Base-by-base conservation (phyloP, 2,797 vertebrate species). In the Crypturellus tataupa region DNA sequence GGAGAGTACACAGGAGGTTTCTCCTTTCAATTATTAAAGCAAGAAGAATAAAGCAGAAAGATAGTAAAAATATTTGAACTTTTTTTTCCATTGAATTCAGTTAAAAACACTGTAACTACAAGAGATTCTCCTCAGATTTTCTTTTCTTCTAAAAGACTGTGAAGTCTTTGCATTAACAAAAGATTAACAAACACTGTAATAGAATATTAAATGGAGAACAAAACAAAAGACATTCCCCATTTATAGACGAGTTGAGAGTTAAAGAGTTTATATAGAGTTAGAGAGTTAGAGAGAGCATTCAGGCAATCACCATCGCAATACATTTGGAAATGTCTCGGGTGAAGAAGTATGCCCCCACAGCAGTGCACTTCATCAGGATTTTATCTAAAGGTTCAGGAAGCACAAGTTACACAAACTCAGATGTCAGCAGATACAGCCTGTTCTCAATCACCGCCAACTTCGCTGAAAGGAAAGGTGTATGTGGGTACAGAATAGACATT, bases 61-160 rank as follows among this genome's bases (percentile, higher is more conserved):
- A 84, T 79, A 67, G 55, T n/a, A 46, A 76, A 55, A 78, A 5
- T 6, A 33, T 7, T 69, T 83, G 71, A 80, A 11, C 12, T 51
- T 85, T 5, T 13, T 88, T 91, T 79, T 91, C 78, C 55, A 56
- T 5, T 16, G 60, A 86, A 65, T 60, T 49, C 75, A 85, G 5
- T 49, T 13, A 44, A 87, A 88, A 72, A 1, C 17, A 60, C 21
- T 59, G 1, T 39, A 68, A 46, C 24, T 39, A n/a, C 14, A 42
- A 78, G 25, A 0, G 0, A 75, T 14, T 65, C 6, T 37, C 33
- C 71, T 76, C 23, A 71, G 25, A 23, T 40, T 58, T 87, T 40
- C 15, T 58, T 87, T 87, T 83, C 8, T 2, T 37, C 17, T 87
- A 24, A 80, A 85, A 89, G 5, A 1, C 31, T 63, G 58, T 2